A percentile compares a stretch with the other conserved stretches of the same genome.
Conservation (phyloP, 2,797 vertebrate genomes). For the Crenuchus spilurus region DNA sequence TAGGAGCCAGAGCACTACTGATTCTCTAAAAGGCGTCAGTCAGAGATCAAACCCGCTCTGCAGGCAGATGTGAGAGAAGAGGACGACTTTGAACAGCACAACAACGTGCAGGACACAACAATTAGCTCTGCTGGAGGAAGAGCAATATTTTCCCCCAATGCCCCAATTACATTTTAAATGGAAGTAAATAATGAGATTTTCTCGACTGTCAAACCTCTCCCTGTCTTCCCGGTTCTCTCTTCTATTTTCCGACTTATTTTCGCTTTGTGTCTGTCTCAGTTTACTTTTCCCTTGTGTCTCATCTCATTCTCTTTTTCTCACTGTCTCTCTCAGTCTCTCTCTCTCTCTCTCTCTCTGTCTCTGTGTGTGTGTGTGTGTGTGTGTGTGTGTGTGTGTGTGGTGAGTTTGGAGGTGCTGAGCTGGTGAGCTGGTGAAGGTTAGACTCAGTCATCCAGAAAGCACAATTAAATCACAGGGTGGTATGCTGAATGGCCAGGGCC, state of each 20-base stretch:
- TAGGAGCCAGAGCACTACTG: neutral
- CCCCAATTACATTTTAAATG: slow-evolving; percentile 30
- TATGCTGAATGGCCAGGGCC: slow-evolving; percentile 45
- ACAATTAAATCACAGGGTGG: slow-evolving; percentile 75
- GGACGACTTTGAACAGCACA: slow-evolving; percentile 8
- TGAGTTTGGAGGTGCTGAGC: slow-evolving; percentile 45
- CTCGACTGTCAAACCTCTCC: slow-evolving; percentile 10
- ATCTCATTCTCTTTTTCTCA: neutral
- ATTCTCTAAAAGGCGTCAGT: slow-evolving; percentile 19
- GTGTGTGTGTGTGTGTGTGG: slow-evolving; percentile 23
- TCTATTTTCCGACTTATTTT: slow-evolving; percentile 21
- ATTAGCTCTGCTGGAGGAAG: slow-evolving; percentile 4
- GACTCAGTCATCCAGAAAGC: slow-evolving; percentile 76
- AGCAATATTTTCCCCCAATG: slow-evolving; percentile 22
- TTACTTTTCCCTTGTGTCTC: neutral
- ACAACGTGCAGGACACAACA: neutral
- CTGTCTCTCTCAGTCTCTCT: neutral
- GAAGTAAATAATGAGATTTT: slow-evolving; percentile 30
- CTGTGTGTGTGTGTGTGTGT: slow-evolving; percentile 17
- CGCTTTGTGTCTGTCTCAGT: neutral
- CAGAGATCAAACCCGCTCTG: slow-evolving; percentile 10
- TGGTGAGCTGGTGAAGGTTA: slow-evolving; percentile 69
- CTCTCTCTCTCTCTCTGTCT: slow-evolving; percentile 27
- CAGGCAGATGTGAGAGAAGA: slow-evolving; percentile 3
- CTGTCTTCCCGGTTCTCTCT: neutral